Base-by-base conservation (phyloP, 1,140 invertebrate species). In the Spodoptera frugiperda region DNA sequence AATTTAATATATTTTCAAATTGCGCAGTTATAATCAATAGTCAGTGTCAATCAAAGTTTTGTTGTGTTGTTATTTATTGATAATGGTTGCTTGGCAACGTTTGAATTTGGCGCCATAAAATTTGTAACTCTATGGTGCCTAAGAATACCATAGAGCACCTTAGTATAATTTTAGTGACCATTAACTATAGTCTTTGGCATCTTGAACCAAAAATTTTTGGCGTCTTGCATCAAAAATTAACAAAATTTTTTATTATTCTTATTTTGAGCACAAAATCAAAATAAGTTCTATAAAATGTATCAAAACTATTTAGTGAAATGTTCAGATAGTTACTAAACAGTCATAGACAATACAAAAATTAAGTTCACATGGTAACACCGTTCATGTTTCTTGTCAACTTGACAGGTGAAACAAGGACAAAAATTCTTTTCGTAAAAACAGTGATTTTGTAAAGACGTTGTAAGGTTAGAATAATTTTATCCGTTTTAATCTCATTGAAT, bases 401-500 rank as follows among this genome's bases (percentile, higher is more conserved):
- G 75, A 73, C 70, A 61, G 10, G 25, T 3, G 21, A 53, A 53
- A 30, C 65, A 61, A 61, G 30, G 15, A 25, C 57, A 25, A 78
- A 82, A 78, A 78, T 73, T 87, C 87, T 89, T 91, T 92, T 87
- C 78, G 77, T 76, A 78, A 86, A 84, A 88, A 79, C 78, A 82
- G 86, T 86, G 84, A 85, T 78, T 87, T 85, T 85, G 87, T 84
- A 63, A 85, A 83, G 90, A 90, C 90, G 89, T 90, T 91, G 80
- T 87, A 75, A 93, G 91, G 91, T 93, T 93, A 92, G 89, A 73
- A 84, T 84, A 79, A 80, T 89, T 86, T 82, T 80, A 93, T 92
- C 90, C 76, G 61, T 79, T 79, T 79, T 51, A 88, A 93, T 93
- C 90, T 53, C 12, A 49, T 9, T 59, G 9, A 76, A 53, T 55